Base-by-base conservation (phyloP, 2,113 vertebrate species). In the Nibea albiflora region DNA sequence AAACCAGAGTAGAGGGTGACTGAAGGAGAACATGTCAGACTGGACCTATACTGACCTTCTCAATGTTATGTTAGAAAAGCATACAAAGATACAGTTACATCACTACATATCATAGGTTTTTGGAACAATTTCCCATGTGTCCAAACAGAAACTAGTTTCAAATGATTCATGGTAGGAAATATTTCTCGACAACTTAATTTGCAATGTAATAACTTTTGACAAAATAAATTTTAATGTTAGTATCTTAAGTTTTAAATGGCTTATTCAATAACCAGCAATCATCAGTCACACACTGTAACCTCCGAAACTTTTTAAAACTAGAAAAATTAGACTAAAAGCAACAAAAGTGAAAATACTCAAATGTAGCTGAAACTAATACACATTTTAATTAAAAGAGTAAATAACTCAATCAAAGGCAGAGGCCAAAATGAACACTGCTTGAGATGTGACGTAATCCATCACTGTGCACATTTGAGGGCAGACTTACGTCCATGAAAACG, bases 371-470 rank as follows among this genome's bases (percentile, higher is more conserved):
- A 62, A 62, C 11, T 42, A 10, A 35, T 31, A 17, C 2, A 63
- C 20, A 15, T 22, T n/a, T 22, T 6, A 2, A 0, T 20, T 20
- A n/a, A 22, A 42, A 63, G 20, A n/a, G 20, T 22, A 44, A 35
- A 42, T 39, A 20, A 28, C 5, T 28, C 19, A 60, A 35, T 31
- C 15, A 20, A n/a, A 28, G 31, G 15, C 54, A 28, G 69, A 44
- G 49, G 26, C 20, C 14, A n/a, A 50, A 61, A 39, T 61, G 6
- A 60, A 22, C 42, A 35, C 19, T 4, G 44, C 17, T n/a, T 28
- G 42, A 31, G 22, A 22, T 50, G 57, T 35, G 57, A 61, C n/a
- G 53, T 19, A 61, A 80, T 73, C 11, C 28, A 68, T 81, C 73
- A 68, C 50, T 47, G 50, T 42, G 69, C 14, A 24, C 57, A 46